Evolutionary conservation across 2,888 invertebrate genomes (phyloP).

Genomic region (Crepidodera aurea): DNA sequence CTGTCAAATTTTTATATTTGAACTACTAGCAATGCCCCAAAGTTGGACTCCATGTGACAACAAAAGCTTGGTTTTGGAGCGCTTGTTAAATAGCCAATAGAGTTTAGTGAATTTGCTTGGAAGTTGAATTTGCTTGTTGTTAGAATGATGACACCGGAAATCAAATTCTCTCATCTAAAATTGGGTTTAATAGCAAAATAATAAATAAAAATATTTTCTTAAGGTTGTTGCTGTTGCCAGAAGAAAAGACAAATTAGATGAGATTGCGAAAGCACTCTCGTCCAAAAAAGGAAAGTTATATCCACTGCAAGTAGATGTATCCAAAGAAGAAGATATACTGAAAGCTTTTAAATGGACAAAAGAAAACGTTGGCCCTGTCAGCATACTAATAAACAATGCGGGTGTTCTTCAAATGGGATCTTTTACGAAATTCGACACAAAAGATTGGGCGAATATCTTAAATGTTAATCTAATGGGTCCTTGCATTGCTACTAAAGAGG

Average conservation of each 20-base stretch:
- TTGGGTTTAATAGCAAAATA: too few species aligned
- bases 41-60: too few species aligned
- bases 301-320: conserved; percentile 54
- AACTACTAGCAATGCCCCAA: too few species aligned
- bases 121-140: too few species aligned
- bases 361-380: conserved; percentile 53
- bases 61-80: too few species aligned
- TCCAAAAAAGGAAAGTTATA: conserved; percentile 51
- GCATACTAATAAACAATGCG: conserved; percentile 59
- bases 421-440: conserved; percentile 44
- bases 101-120: too few species aligned
- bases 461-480: conserved; percentile 37
- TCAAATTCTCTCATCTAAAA: too few species aligned
- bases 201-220: too few species aligned
- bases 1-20: too few species aligned
- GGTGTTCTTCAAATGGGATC: conserved; percentile 43
- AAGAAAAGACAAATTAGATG: conserved; percentile 41
- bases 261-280: conserved; percentile 34
- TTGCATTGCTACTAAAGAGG: conserved; percentile 47
- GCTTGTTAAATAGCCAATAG: too few species aligned
- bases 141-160: too few species aligned
- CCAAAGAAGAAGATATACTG: conserved; percentile 53
- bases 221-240: conserved; percentile 48
- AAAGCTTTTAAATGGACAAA: conserved; percentile 53
- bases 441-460: conserved; percentile 37